Evolutionary conservation across 2,888 invertebrate species (phyloP).

Genomic region (Epirrhoe alternata): DNA sequence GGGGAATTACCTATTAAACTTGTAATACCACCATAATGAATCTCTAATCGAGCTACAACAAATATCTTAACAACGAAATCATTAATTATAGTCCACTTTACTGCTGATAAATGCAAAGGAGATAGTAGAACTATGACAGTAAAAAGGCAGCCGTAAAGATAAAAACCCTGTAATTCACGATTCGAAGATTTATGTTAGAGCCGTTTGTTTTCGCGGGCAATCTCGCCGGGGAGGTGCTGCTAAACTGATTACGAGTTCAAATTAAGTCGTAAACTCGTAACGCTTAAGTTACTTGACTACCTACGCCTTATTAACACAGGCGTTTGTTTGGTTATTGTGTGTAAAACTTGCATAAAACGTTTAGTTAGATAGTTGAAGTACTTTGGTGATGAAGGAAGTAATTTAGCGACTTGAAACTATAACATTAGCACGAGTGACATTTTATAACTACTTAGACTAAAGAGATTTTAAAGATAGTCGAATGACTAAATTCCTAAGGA

Average conservation of each 20-base stretch:
- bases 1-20: too few relatives aligned
- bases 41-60: background rate
- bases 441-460: background rate
- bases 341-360: slow-evolving; percentile 37
- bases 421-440: background rate
- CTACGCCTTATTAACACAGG: slow-evolving; percentile 66
- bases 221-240: slow-evolving; percentile 53
- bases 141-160: slow-evolving; percentile 55
- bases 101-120: slow-evolving; percentile 40
- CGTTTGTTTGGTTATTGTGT: slow-evolving; percentile 47
- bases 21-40: background rate
- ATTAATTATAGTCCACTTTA: slow-evolving; percentile 19
- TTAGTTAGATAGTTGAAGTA: slow-evolving; percentile 17
- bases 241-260: slow-evolving; percentile 82
- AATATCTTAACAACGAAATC: slow-evolving; percentile 3
- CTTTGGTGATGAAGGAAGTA: slow-evolving; percentile 21
- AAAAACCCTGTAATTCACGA: slow-evolving; percentile 64
- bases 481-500: background rate
- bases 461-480: background rate
- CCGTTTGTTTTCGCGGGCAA: slow-evolving; percentile 76
- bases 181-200: slow-evolving; percentile 69
- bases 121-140: slow-evolving; percentile 52
- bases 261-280: slow-evolving; percentile 82
- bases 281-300: slow-evolving; percentile 68
- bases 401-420: background rate